phyloP scores from a whole-genome alignment of 2,888 invertebrate genomes.

The Cheiracanthium punctorium region DNA sequence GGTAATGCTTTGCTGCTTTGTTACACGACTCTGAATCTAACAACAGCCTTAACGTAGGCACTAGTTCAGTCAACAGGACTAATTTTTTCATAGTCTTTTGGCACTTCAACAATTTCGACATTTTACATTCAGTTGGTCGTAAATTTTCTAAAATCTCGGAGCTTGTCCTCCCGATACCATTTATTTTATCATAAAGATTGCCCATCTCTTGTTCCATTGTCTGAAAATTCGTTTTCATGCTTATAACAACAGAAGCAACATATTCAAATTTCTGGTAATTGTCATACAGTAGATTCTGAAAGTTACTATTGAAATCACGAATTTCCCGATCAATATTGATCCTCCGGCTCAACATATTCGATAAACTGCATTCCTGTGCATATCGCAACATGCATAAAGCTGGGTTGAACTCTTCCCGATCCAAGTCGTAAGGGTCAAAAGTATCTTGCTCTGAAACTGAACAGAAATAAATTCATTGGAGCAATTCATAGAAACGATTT shows the following conservation, averaged over 20 bases:
- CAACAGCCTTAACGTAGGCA: slow-evolving; percentile 25
- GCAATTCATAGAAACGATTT: no score
- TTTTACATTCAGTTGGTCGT: slow-evolving; percentile 10
- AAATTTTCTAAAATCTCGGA: slow-evolving; percentile 25
- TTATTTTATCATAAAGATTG: not conserved
- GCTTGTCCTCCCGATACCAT: not conserved
- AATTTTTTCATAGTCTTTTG: slow-evolving; percentile 4
- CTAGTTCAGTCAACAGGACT: not conserved
- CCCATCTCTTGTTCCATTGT: slow-evolving; percentile 18
- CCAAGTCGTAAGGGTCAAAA: slow-evolving; percentile 41
- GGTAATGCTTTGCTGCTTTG: slow-evolving; percentile 6
- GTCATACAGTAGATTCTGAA: slow-evolving; percentile 38
- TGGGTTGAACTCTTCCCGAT: slow-evolving; percentile 51
- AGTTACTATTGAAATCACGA: not conserved
- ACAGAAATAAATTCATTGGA: no score
- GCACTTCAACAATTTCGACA: not conserved
- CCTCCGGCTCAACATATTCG: slow-evolving; percentile 12
- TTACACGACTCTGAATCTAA: not conserved
- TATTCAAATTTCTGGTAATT: slow-evolving; percentile 37
- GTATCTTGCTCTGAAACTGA: not conserved
- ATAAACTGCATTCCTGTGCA: slow-evolving; percentile 12
- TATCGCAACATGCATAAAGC: slow-evolving; percentile 23
- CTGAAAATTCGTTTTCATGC: slow-evolving; percentile 18
- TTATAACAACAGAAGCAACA: slow-evolving; percentile 16
- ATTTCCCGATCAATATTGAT: slow-evolving; percentile 29